These are phyloP conservation scores for Dusona sp. DNA, from an alignment of 2,888 invertebrate species.

Conservation along the genomic window DNA sequence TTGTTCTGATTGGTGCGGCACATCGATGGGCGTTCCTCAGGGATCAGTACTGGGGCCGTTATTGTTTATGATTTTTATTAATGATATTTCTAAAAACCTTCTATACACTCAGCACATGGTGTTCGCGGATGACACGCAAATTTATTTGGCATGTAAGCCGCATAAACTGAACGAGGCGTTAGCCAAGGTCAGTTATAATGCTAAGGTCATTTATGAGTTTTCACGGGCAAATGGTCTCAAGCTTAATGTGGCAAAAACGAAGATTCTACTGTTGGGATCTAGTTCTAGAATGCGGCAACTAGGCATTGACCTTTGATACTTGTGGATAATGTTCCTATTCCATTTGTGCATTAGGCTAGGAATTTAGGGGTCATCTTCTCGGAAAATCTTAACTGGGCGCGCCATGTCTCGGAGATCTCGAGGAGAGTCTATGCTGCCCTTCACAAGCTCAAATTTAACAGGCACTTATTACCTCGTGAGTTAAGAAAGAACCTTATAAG, in stretches of 20 bases:
- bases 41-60: conserved; percentile 48
- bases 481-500: neutral
- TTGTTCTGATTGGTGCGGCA: neutral
- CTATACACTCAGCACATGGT: neutral
- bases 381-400: neutral
- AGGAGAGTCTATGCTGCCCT: neutral
- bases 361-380: neutral
- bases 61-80: conserved; percentile 27
- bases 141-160: conserved; percentile 13
- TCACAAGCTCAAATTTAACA: neutral
- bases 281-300: neutral
- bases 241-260: neutral
- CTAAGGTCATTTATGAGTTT: too few relatives aligned
- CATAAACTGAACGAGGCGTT: neutral
- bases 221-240: neutral
- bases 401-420: neutral
- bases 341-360: neutral
- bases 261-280: neutral
- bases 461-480: neutral
- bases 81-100: neutral
- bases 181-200: too few relatives aligned
- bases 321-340: neutral
- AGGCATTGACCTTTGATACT: neutral
- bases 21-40: conserved; percentile 33
- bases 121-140: conserved; percentile 49